Base-by-base conservation (phyloP, 92 coral and sea anemone species). In the Virgularia gustaviana region DNA sequence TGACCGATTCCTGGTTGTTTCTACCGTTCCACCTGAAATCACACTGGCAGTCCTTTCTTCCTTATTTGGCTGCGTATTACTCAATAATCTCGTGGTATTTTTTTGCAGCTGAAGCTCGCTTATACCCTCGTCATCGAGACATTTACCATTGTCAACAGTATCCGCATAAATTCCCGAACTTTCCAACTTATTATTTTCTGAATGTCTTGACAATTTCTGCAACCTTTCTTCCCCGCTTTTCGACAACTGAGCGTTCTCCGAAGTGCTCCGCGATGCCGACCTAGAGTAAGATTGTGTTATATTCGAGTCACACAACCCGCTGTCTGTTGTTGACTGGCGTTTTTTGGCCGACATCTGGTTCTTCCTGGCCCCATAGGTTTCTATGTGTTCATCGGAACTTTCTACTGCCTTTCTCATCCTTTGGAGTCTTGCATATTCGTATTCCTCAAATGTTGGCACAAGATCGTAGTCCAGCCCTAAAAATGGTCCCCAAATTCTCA, bases 401-500 rank as follows among this genome's bases (percentile, higher is more conserved):
- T 13, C 27, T 35, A 68, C 20, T 36, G 15, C 54, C 20, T 68
- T 49, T 28, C 37, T 53, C 9, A 27, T 42, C 34, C 45, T 41
- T 65, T 38, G 72, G 12, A 43, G 37, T 68, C 75, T 42, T 11
- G 37, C 60, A 61, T 49, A 68, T 29, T 68, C 75, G 60, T 68
- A 42, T 29, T 66, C 74, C 44, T 49, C 60, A 12, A 47, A 59
- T 12, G 75, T 68, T 45, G 75, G 75, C 30, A 66, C 80, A 4
- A 87, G 76, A 33, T 77, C 95, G 70, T 77, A 63, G 19, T 90
- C 94, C 70, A 94, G 78, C 19, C 99, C 99, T 25, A 94, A 77
- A 54, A 83, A 89, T 60, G 88, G 84, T 2, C 96, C 99, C 99
- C 99, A 94, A 35, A 95, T 85, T 24, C 79, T 79, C 33, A 86